Evolutionary conservation across 2,113 vertebrate genomes (phyloP).

Genomic region (Martes martes): DNA sequence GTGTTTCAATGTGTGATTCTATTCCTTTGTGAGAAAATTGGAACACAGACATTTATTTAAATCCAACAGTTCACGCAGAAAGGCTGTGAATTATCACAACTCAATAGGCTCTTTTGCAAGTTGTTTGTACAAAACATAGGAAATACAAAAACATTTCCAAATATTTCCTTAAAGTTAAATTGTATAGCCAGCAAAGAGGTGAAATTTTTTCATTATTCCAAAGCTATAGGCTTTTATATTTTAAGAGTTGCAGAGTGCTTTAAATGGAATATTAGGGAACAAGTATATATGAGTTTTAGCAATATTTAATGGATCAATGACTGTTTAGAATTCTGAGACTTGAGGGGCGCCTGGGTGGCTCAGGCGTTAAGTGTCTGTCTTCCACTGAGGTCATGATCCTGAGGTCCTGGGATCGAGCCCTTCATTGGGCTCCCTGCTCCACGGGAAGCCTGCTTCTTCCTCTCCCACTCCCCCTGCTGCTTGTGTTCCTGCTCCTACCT

Average conservation of each 20-base stretch:
- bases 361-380: too few relatives aligned
- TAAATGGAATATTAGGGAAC: neutral
- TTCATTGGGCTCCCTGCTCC: too few relatives aligned
- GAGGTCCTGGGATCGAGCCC: too few relatives aligned
- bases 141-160: neutral
- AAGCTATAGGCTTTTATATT: neutral
- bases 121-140: constrained; percentile 29
- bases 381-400: too few relatives aligned
- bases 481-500: too few relatives aligned
- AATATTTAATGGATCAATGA: neutral
- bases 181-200: neutral
- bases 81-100: neutral
- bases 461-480: too few relatives aligned
- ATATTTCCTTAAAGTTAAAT: neutral
- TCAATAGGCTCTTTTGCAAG: neutral
- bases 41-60: constrained; percentile 32
- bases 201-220: neutral
- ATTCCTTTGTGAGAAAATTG: constrained; percentile 40
- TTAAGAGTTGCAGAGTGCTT: neutral
- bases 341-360: neutral
- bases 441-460: too few relatives aligned
- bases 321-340: neutral
- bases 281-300: neutral
- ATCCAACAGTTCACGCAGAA: neutral
- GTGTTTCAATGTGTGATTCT: neutral